Evolutionary conservation across 2,888 invertebrate genomes (phyloP), one percentile per base, ranked within the genome.

Genomic region (Cosmia pyralina): DNA sequence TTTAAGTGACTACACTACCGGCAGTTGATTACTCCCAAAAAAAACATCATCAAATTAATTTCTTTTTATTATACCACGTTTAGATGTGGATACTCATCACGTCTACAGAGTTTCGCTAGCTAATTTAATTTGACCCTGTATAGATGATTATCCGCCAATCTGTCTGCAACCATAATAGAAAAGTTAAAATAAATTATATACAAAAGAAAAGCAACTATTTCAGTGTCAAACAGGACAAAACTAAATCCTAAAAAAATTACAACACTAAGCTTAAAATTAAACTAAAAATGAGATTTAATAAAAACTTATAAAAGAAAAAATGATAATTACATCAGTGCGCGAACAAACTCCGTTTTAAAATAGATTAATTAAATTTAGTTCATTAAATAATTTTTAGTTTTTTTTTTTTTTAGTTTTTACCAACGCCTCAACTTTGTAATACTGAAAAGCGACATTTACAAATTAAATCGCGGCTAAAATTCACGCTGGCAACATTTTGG

Each of bases 371-470:
- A 28, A 28, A 28, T 28, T 28, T 28, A 67, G 63, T 67, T 72
- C 60, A 70, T 69, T 77, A 68, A 77, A 59, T 38, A 48, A 28
- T 28, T 28, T 28, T 28, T 28, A 28, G 28, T 34, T 71, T 72
- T 73, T 72, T 72, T 73, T 72, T 72, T 75, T 79, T 74, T 76
- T 77, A 69, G 52, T 60, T 78, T 76, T 76, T 71, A 78, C 64
- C 62, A 85, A 90, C 90, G 92, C 92, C 93, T 93, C 92, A 91
- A 92, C 88, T 84, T 90, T 91, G 88, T 94, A 94, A 94, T 94
- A 94, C 94, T 94, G 94, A 87, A 91, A 90, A 89, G 87, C 81
- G 69, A 89, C 72, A 75, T 82, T 83, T 83, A 76, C 67, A 75
- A 85, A 87, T 79, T 64, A 79, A 83, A 77, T 78, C 82, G 77